These are phyloP conservation scores for Galaxias olidus DNA, from an alignment of 2,797 vertebrate species.

Conservation along the genomic window DNA sequence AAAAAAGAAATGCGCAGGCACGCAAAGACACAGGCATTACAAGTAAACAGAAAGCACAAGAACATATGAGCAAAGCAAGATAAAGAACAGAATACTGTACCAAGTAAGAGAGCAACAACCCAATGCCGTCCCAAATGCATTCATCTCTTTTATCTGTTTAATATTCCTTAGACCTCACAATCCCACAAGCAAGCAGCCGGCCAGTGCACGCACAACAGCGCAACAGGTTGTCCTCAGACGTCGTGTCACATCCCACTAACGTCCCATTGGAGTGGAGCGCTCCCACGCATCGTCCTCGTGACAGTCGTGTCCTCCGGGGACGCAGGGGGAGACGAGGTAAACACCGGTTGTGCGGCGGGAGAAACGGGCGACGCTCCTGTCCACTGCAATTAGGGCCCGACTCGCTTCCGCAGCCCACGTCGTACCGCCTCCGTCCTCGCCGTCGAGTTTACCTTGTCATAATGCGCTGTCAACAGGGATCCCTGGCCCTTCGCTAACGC, in stretches of 20 bases:
- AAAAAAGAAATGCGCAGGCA: neutral
- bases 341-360: constrained; percentile 61
- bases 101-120: too few relatives aligned
- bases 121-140: too few relatives aligned
- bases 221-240: neutral
- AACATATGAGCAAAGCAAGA: too few relatives aligned
- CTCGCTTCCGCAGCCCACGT: constrained; percentile 50
- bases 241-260: too few relatives aligned
- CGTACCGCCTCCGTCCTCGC: constrained; percentile 29
- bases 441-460: constrained; percentile 65
- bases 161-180: too few relatives aligned
- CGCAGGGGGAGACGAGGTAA: constrained; percentile 53
- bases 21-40: too few relatives aligned
- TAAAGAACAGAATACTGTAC: too few relatives aligned
- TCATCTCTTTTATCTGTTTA: too few relatives aligned
- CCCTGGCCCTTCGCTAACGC: too few relatives aligned
- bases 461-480: constrained; percentile 66
- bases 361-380: constrained; percentile 62
- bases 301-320: constrained; percentile 36
- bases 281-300: constrained; percentile 4
- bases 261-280: too few relatives aligned
- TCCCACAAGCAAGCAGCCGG: too few relatives aligned
- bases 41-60: too few relatives aligned
- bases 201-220: neutral
- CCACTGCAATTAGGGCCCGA: constrained; percentile 64